These are phyloP conservation scores for Melanotaenia nigrans DNA, from an alignment of 2,797 vertebrate genomes.

Conservation along the genomic window DNA sequence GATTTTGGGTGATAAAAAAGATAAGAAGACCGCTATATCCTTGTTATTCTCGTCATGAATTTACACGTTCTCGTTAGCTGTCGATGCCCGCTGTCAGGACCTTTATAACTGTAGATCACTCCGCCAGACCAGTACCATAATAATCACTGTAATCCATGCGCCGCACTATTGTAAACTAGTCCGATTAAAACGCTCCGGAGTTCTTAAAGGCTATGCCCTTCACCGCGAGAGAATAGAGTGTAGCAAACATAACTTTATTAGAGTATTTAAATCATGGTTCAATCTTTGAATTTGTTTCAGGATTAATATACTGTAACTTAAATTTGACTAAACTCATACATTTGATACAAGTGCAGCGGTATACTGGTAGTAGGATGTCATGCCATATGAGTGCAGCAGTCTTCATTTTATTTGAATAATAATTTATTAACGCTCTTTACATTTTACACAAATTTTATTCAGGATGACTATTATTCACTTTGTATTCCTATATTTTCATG, in stretches of 20 bases:
- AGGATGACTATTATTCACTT: not conserved
- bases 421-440: no score
- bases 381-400: not conserved
- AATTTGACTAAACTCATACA: no score
- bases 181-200: slow-evolving; percentile 14
- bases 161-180: slow-evolving; percentile 64
- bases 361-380: not conserved
- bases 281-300: not conserved
- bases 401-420: not conserved
- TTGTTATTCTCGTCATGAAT: slow-evolving; percentile 50
- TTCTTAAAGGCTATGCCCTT: not conserved
- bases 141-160: slow-evolving; percentile 54
- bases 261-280: not conserved
- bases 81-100: slow-evolving; percentile 65
- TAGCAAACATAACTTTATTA: not conserved
- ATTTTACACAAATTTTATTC: not conserved
- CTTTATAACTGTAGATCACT: slow-evolving; percentile 67
- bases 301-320: not conserved
- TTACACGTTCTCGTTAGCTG: slow-evolving; percentile 57
- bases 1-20: not conserved
- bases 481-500: not conserved
- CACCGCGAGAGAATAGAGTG: not conserved
- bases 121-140: slow-evolving; percentile 53
- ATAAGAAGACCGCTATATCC: slow-evolving; percentile 30
- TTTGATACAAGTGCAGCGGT: not conserved